Evolutionary conservation across 2,888 invertebrate species (phyloP).

Genomic region (Gryllus longicercus): DNA sequence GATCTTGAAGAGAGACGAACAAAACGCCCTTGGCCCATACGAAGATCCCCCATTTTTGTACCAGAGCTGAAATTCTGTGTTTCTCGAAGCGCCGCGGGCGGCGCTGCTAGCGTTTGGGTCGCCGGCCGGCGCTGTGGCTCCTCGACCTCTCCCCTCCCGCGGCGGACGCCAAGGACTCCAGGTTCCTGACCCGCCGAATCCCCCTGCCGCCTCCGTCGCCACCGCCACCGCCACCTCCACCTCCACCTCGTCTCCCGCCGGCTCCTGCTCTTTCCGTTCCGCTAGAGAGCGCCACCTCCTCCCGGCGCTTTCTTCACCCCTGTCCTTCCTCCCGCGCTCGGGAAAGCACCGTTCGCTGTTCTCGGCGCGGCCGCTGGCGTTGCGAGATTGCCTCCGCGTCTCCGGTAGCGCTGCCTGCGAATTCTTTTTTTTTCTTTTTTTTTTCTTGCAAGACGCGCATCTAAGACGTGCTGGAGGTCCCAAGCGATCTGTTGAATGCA

Average conservation of each 20-base stretch:
- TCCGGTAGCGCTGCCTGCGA: too few species aligned
- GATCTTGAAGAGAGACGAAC: too few species aligned
- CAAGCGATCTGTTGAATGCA: too few species aligned
- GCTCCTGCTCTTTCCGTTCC: background rate
- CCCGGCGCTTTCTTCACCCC: background rate
- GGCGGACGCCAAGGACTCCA: slow-evolving; percentile 1
- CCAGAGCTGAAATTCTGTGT: background rate
- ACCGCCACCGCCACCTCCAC: background rate
- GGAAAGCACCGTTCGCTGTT: background rate
- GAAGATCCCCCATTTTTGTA: too few species aligned
- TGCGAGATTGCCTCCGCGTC: too few species aligned
- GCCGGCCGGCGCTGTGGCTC: background rate
- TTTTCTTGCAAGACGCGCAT: too few species aligned
- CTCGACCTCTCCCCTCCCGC: background rate
- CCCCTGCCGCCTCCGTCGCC: background rate
- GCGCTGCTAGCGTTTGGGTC: background rate
- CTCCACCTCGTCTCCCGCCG: background rate
- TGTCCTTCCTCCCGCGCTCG: background rate
- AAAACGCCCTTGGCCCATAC: too few species aligned
- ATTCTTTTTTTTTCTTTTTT: too few species aligned
- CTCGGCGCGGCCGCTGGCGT: background rate
- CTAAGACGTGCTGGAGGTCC: too few species aligned
- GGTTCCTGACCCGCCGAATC: slow-evolving; percentile 17
- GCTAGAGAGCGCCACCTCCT: background rate
- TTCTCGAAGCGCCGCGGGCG: background rate